These are phyloP conservation scores for Cinclus cinclus DNA, from an alignment of 2,113 vertebrate species.

Conservation along the genomic window DNA sequence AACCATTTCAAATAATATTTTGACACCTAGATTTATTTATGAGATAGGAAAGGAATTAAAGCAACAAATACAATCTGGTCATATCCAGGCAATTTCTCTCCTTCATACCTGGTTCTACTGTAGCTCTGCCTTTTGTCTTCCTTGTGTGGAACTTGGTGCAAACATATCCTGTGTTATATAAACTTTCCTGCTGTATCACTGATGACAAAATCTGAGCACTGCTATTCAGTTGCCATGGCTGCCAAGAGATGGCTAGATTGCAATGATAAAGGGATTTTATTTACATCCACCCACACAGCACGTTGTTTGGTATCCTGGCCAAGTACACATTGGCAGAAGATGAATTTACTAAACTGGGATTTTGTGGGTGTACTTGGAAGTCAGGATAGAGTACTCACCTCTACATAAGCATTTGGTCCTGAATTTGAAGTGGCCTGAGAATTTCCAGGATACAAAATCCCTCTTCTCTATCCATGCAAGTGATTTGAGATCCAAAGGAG, in stretches of 20 bases:
- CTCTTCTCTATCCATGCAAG: background rate
- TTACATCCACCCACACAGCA: background rate
- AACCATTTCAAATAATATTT: background rate
- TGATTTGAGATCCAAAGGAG: background rate
- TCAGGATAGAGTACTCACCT: background rate
- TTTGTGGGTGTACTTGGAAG: background rate
- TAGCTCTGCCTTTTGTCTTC: background rate
- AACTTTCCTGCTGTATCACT: background rate
- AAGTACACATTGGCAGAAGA: background rate
- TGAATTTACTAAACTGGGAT: background rate
- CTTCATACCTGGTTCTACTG: background rate
- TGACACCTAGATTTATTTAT: background rate
- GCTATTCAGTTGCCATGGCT: constrained; percentile 10
- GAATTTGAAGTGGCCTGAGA: background rate
- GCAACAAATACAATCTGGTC: background rate
- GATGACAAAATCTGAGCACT: background rate
- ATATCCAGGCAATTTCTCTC: background rate
- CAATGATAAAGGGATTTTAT: constrained; percentile 3
- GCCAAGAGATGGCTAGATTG: background rate
- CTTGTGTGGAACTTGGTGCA: background rate
- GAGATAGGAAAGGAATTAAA: background rate
- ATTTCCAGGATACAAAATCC: background rate
- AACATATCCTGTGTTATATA: background rate
- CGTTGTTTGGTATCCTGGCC: background rate
- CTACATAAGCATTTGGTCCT: background rate